phyloP scores from a whole-genome alignment of 37 sponge, comb jelly and placozoan genomes.

The Crambe crambe region DNA sequence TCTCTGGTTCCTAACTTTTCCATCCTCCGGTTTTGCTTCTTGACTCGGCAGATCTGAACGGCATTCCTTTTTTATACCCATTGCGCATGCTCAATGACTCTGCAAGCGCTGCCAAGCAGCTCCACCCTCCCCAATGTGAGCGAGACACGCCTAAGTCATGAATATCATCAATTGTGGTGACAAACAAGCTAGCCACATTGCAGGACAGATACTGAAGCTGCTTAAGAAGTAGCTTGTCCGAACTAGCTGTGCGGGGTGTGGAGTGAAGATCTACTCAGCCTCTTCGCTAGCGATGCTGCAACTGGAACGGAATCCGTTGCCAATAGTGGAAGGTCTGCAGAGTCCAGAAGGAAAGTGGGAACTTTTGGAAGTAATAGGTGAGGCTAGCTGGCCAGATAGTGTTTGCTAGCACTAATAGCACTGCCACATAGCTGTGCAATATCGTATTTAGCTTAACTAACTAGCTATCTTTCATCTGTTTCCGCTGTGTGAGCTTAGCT shows the following conservation, averaged over 20 bases:
- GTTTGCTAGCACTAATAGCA: no score
- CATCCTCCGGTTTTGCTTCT: background rate
- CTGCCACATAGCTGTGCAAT: no score
- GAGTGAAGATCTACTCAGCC: background rate
- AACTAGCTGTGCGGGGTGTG: no score
- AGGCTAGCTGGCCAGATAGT: no score
- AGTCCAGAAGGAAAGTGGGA: slow-evolving; percentile 81
- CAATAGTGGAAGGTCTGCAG: slow-evolving; percentile 44
- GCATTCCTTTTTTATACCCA: background rate
- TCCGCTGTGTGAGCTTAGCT: no score
- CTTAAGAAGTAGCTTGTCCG: no score
- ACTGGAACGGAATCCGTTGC: background rate
- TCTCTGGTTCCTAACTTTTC: background rate
- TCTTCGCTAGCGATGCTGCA: no score
- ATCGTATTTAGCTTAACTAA: no score
- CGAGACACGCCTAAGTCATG: no score
- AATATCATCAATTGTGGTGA: background rate
- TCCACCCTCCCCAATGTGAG: background rate
- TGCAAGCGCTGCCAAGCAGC: background rate
- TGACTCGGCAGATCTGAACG: background rate
- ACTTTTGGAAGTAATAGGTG: slow-evolving; percentile 77
- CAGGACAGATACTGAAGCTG: no score
- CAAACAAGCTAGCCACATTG: background rate
- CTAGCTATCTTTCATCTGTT: no score
- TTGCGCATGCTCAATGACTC: background rate